Base-by-base conservation (phyloP, 2,888 invertebrate species). In the Yponomeuta sedellus region DNA sequence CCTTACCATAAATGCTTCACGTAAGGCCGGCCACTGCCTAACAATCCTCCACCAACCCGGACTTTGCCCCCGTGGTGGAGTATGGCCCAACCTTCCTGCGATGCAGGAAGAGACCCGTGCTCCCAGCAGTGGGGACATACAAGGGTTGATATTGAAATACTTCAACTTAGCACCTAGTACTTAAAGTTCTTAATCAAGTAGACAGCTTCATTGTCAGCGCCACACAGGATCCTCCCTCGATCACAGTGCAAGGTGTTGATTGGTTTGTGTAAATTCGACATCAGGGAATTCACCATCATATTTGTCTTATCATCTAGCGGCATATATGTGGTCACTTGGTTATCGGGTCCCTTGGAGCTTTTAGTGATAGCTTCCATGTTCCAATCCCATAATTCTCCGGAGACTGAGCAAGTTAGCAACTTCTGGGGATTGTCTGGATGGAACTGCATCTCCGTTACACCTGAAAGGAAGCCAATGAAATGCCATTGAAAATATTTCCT, bases 381-480 rank as follows among this genome's bases (percentile, higher is more conserved):
- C 98, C 98, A 98, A 77, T 97, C 96, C 96, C 97, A 97, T 3
- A 98, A 85, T 79, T 97, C 96, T 0, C 98, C 98, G 63, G 94
- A 94, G 65, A 92, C 92, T 0, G 97, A 96, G 76, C 96, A 94
- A 0, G 96, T 96, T 71, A 97, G 95, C 1, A 98, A 79, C 82
- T 97, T 97, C 66, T 96, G 95, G 0, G 97, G 97, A 74, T 96
- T 94, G 68, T 95, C 94, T 0, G 95, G 96, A 85, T 98, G 97
- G 77, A 98, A 98, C 67, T 94, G 93, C 73, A 98, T 94, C 85
- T 98, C 97, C n/a, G 94, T 94, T 20, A 98, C 95, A 70, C 94
- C 58, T 58, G 58, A 22, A 58, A 22, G 11, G 8, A 58, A 10
- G 22, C 3, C n/a, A n/a, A n/a, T n/a, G n/a, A n/a, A n/a, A 25